Conservation (phyloP, 2,113 vertebrate species). For the Clupea harengus region DNA sequence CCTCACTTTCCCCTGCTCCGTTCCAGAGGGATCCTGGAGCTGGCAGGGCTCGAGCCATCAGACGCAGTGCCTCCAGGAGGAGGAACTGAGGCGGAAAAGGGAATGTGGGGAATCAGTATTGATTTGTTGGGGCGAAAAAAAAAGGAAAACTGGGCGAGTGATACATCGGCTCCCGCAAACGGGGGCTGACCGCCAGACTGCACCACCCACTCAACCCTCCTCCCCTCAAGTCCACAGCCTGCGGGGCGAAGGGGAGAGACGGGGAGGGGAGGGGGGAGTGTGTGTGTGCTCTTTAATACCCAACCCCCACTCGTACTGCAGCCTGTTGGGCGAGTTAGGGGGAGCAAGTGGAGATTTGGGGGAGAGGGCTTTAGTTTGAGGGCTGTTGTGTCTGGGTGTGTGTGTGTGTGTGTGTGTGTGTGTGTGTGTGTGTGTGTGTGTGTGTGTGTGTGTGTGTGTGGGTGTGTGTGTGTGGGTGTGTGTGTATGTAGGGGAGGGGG, state of each 20-base stretch:
- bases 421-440: slow-evolving; percentile 13
- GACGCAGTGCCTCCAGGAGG: background rate
- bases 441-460: slow-evolving; percentile 36
- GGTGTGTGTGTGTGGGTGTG: background rate
- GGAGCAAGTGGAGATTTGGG: background rate
- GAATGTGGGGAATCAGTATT: background rate
- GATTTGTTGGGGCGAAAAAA: background rate
- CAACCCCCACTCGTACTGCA: slow-evolving; percentile 32
- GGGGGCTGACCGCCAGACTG: background rate
- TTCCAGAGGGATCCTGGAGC: background rate
- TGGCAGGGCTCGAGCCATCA: background rate
- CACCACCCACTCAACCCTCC: background rate
- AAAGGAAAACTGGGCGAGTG: background rate
- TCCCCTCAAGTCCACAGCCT: background rate
- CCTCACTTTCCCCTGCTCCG: background rate
- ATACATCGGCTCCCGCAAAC: background rate
- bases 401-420: slow-evolving; percentile 6
- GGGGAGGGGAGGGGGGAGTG: background rate
- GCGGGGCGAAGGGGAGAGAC: background rate
- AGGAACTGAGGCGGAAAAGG: background rate
- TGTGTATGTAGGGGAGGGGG: slow-evolving; percentile 16
- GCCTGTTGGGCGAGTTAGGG: slow-evolving; percentile 24
- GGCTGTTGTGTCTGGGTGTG: background rate
- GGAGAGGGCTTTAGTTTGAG: background rate
- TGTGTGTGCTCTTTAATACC: background rate